A percentile compares a stretch with the other conserved stretches of the same genome.
phyloP scores from a whole-genome alignment of 2,113 vertebrate species.

The Megaptera novaeangliae region DNA sequence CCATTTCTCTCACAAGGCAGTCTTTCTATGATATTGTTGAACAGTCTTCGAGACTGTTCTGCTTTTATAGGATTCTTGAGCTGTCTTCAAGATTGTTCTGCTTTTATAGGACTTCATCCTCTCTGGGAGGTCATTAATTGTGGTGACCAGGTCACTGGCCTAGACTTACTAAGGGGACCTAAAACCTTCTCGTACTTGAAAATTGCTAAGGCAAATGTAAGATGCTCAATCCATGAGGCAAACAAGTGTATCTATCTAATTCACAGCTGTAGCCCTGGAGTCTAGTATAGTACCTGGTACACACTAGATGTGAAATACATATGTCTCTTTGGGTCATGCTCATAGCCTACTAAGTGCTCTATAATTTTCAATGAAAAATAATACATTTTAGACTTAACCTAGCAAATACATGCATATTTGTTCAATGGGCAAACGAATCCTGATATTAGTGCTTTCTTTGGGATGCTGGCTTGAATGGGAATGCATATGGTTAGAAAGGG shows the following conservation, averaged over 20 bases:
- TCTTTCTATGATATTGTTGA: background rate
- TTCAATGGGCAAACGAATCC: background rate
- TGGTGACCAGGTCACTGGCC: background rate
- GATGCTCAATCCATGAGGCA: background rate
- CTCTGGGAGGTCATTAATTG: background rate
- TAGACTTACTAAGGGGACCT: background rate
- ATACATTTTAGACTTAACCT: background rate
- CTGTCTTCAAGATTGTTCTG: background rate
- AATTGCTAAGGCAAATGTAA: background rate
- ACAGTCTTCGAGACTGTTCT: background rate
- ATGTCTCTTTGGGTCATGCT: background rate
- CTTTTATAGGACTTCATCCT: background rate
- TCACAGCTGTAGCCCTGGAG: background rate
- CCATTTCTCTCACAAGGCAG: background rate
- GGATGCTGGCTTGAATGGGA: background rate
- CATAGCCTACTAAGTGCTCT: background rate
- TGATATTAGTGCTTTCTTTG: background rate
- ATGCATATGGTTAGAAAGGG: background rate
- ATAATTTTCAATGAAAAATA: background rate
- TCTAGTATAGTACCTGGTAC: background rate
- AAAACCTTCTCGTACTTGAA: background rate
- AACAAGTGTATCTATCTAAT: background rate
- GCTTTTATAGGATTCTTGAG: background rate
- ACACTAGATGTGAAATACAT: background rate
- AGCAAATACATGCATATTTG: background rate